Evolutionary conservation across 2,888 invertebrate species (phyloP), one percentile per base, ranked within the genome.

Genomic region (Mythimna lalbum): DNA sequence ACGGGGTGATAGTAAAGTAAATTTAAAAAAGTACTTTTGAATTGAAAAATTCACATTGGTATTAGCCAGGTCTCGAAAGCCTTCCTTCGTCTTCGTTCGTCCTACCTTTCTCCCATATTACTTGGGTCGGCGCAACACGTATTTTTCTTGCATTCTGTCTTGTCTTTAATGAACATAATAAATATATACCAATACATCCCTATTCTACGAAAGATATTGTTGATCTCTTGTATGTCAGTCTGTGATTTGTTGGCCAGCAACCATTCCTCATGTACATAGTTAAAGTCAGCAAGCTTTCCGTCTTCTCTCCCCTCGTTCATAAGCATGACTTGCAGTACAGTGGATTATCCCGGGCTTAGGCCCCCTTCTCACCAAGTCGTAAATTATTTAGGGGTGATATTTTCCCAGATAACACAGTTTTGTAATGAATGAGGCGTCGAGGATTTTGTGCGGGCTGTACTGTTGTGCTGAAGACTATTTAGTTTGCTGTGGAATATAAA

Each of bases 311-410:
- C 23, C 57, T 21, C 33, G 47, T 43, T 31, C 63, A 33, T 57
- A 39, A 78, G 36, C 71, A 33, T 78, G 74, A 78, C 78, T 74
- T 77, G 73, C 71, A 69, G 33, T 70, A 47, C 31, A 52, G 36
- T 77, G 77, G 73, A 53, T 76, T 49, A 71, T 57, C 36, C 43
- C 57, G 43, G 50, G 57, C 53, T 72, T 39, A 27, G 39, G 9
- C 10, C 27, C 47, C 74, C 39, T 56, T 52, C 53, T 49, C 39
- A 12, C 53, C 49, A 78, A 17, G 12, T 59, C 56, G 73, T 78
- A 73, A 63, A 73, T 75, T 75, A 78, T 63, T 78, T 72, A 72
- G 50, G 73, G 59, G 63, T 52, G 57, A 71, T 78, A 57, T 71
- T 56, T 71, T 72, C 21, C 23, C 53, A 53, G 43, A 78, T 74